Conservation (phyloP, 2,888 invertebrate species). For the Podotricha telesiphe region DNA sequence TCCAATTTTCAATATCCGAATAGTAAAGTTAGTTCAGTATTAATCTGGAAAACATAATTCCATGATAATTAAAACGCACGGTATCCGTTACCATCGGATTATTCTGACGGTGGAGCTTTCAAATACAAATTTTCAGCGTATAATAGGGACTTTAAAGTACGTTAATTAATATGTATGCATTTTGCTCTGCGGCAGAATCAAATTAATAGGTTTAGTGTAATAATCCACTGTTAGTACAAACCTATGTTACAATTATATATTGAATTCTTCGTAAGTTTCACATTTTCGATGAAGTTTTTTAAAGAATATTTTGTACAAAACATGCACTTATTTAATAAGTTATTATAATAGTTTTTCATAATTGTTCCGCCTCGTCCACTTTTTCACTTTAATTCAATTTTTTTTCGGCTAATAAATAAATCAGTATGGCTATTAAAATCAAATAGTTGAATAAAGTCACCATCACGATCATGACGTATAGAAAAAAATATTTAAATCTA, state of each 20-base stretch:
- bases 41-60: constrained; percentile 18
- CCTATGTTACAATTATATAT: not conserved
- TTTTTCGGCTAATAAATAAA: too few species aligned
- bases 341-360: too few species aligned
- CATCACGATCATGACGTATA: too few species aligned
- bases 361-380: too few species aligned
- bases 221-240: not conserved
- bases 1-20: not conserved
- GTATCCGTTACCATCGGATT: constrained; percentile 20
- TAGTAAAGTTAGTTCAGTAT: constrained; percentile 16
- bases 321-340: too few species aligned
- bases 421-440: too few species aligned
- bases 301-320: too few species aligned
- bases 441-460: too few species aligned
- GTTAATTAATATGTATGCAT: constrained; percentile 33
- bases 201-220: constrained; percentile 4
- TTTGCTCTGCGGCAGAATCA: constrained; percentile 31
- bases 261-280: too few species aligned
- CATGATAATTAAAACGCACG: constrained; percentile 25
- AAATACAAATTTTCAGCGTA: constrained; percentile 39
- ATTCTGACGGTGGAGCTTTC: constrained; percentile 28
- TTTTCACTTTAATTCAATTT: too few species aligned
- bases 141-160: constrained; percentile 31
- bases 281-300: too few species aligned
- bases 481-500: too few species aligned